These are phyloP conservation scores for Nyctibius grandis DNA, from an alignment of 2,797 vertebrate genomes.

Conservation along the genomic window DNA sequence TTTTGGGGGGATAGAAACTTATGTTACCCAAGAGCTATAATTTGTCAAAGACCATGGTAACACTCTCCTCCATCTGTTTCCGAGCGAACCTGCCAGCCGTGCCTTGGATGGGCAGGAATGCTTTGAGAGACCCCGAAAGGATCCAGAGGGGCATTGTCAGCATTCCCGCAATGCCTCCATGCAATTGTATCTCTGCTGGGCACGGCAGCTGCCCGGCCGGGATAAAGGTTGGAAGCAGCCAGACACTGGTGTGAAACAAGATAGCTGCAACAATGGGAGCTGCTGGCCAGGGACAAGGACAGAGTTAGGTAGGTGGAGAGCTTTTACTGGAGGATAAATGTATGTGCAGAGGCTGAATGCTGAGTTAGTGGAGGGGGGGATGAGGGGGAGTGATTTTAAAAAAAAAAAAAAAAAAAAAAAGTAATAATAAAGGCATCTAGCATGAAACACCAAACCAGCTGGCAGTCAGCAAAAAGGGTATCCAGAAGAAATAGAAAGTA, in stretches of 20 bases:
- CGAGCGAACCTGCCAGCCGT: neutral
- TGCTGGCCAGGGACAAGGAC: neutral
- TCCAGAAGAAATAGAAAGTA: neutral
- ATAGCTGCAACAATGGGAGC: constrained; percentile 23
- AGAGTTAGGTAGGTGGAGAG: neutral
- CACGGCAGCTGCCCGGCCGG: neutral
- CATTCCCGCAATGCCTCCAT: neutral
- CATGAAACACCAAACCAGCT: neutral
- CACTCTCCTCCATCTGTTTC: neutral
- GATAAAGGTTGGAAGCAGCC: constrained; percentile 12
- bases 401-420: neutral
- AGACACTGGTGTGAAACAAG: neutral
- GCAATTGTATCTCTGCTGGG: neutral
- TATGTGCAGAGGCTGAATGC: neutral
- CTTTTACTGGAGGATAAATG: neutral
- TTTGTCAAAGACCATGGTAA: neutral
- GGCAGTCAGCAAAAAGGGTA: neutral
- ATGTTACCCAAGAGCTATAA: neutral
- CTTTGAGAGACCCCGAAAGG: neutral
- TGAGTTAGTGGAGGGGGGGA: neutral
- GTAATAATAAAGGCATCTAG: neutral
- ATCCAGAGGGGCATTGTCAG: neutral
- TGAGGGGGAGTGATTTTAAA: neutral
- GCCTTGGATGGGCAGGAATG: neutral
- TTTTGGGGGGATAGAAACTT: neutral